Conservation (phyloP, 2,113 vertebrate genomes). For the Sinocyclocheilus rhinocerous region DNA sequence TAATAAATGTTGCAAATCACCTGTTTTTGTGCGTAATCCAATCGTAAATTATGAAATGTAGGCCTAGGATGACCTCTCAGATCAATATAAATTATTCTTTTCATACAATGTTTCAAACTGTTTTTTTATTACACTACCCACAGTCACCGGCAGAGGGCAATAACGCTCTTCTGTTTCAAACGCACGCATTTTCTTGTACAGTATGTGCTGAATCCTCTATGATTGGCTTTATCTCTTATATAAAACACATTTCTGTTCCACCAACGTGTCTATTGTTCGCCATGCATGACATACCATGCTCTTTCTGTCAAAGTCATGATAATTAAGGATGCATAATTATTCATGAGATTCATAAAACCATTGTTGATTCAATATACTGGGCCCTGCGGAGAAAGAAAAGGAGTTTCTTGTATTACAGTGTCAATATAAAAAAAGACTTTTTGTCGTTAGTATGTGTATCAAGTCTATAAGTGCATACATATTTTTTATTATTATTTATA, state of each 20-base stretch:
- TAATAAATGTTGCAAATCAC: not conserved
- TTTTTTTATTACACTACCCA: not conserved
- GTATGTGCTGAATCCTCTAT: not conserved
- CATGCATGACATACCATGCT: slow-evolving; percentile 5
- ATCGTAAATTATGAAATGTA: not conserved
- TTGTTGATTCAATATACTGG: not conserved
- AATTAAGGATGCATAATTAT: slow-evolving; percentile 43
- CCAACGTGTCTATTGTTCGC: slow-evolving; percentile 24
- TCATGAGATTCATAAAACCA: slow-evolving; percentile 26
- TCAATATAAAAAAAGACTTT: not conserved
- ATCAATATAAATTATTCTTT: too few species aligned
- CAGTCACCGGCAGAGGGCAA: slow-evolving; percentile 51
- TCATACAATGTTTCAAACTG: not conserved
- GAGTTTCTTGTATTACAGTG: not conserved
- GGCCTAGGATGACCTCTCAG: too few species aligned
- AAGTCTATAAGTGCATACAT: not conserved
- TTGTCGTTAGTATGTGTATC: not conserved
- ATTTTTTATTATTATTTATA: not conserved
- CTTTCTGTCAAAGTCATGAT: slow-evolving; percentile 21
- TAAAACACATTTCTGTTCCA: slow-evolving; percentile 26
- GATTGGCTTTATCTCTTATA: slow-evolving; percentile 33
- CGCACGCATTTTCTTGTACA: not conserved
- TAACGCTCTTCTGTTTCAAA: slow-evolving; percentile 21
- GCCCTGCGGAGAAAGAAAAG: not conserved
- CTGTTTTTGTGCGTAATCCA: not conserved